A percentile compares a stretch with the other conserved stretches of the same genome.
Conservation (phyloP, 2,888 invertebrate genomes). For the Lithophane socia region DNA sequence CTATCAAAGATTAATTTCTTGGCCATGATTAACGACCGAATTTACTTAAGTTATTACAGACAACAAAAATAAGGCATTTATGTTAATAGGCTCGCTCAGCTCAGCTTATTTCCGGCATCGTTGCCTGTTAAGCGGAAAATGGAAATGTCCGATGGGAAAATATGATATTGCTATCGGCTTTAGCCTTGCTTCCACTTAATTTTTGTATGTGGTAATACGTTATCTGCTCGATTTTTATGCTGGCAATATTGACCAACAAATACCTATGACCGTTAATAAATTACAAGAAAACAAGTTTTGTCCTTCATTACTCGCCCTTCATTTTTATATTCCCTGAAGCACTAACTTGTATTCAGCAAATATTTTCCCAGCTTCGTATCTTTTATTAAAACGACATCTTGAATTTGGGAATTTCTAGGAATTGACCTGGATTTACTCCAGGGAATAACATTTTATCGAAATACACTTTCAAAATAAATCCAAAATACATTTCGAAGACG, state of each 20-base stretch:
- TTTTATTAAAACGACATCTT: background rate
- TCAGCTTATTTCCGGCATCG: slow-evolving; percentile 54
- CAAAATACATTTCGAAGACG: background rate
- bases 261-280: background rate
- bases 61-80: slow-evolving; percentile 43
- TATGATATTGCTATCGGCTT: slow-evolving; percentile 65
- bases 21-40: slow-evolving; percentile 37
- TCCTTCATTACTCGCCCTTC: slow-evolving; percentile 13
- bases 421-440: background rate
- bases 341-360: slow-evolving; percentile 11
- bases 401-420: background rate
- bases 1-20: slow-evolving; percentile 36
- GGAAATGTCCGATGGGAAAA: slow-evolving; percentile 63
- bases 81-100: slow-evolving; percentile 37
- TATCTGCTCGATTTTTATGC: slow-evolving; percentile 16
- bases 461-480: background rate
- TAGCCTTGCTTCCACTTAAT: slow-evolving; percentile 52
- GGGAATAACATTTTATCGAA: background rate
- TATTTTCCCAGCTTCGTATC: slow-evolving; percentile 6
- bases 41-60: slow-evolving; percentile 1
- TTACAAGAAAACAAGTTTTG: background rate
- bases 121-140: slow-evolving; percentile 69
- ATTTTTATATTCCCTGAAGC: background rate
- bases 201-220: slow-evolving; percentile 47
- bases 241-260: slow-evolving; percentile 16